Percentiles rank a stretch among this genome's conserved stretches.
Evolutionary conservation across 2,113 vertebrate species (phyloP).

Genomic region (Geococcyx californianus): DNA sequence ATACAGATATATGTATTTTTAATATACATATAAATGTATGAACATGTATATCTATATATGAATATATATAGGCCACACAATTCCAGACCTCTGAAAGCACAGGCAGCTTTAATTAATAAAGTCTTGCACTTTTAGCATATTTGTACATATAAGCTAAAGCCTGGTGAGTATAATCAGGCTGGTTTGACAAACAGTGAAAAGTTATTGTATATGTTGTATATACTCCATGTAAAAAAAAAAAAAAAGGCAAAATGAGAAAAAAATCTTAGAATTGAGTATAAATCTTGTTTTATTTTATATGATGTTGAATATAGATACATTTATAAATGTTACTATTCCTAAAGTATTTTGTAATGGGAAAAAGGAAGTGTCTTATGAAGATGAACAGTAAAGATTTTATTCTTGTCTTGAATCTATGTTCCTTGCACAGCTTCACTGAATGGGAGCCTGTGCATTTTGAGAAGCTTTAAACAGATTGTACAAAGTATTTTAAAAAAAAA

Average conservation of each 20-base stretch:
- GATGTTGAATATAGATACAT: slow-evolving; percentile 69
- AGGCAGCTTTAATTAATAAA: slow-evolving; percentile 68
- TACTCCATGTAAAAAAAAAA: neutral
- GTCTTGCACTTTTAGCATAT: slow-evolving; percentile 75
- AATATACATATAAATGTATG: neutral
- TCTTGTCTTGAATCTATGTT: slow-evolving; percentile 40
- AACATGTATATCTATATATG: neutral
- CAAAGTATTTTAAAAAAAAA: slow-evolving; percentile 60
- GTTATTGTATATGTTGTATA: slow-evolving; percentile 64
- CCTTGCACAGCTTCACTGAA: neutral
- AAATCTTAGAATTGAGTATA: slow-evolving; percentile 34
- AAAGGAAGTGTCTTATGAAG: slow-evolving; percentile 69
- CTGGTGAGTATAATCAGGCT: slow-evolving; percentile 45
- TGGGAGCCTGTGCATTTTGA: neutral
- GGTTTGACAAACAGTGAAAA: slow-evolving; percentile 46
- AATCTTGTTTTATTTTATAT: slow-evolving; percentile 75
- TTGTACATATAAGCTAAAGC: slow-evolving; percentile 72
- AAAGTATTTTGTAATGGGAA: slow-evolving; percentile 70
- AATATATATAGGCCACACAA: slow-evolving; percentile 20
- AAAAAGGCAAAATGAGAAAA: neutral
- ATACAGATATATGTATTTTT: neutral
- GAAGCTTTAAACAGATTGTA: slow-evolving; percentile 68
- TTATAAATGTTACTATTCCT: slow-evolving; percentile 72
- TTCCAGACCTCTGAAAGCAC: slow-evolving; percentile 66
- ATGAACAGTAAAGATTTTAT: slow-evolving; percentile 55